Conservation (phyloP, 2,113 vertebrate species). For the Ophthalmolycus amberensis region DNA sequence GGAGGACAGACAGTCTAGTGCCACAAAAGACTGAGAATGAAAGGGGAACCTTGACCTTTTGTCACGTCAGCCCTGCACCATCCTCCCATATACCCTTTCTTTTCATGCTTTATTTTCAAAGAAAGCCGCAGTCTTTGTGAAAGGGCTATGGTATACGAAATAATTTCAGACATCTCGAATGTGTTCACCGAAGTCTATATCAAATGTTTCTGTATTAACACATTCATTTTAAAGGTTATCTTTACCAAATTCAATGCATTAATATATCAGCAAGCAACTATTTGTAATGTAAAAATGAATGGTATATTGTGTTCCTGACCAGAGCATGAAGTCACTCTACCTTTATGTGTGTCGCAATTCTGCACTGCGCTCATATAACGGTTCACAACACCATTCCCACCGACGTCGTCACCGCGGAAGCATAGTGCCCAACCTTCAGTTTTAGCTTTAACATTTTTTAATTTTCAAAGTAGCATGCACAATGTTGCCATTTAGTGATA, state of each 20-base stretch:
- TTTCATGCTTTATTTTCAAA: slow-evolving; percentile 3
- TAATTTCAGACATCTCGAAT: neutral
- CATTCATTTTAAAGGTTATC: neutral
- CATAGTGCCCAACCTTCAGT: too few species aligned
- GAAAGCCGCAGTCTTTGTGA: neutral
- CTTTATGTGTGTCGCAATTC: neutral
- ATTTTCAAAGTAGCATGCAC: neutral
- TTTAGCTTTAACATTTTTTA: too few species aligned
- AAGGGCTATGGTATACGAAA: neutral
- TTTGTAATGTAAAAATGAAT: neutral
- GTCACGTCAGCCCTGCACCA: neutral
- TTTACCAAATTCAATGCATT: neutral
- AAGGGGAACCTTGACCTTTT: slow-evolving; percentile 31
- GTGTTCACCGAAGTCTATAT: neutral
- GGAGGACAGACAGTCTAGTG: neutral
- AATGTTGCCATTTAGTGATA: slow-evolving; percentile 22
- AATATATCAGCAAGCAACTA: neutral
- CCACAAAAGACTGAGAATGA: slow-evolving; percentile 9
- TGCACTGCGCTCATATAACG: neutral
- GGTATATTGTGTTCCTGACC: neutral
- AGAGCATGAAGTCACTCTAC: neutral
- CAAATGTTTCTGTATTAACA: neutral
- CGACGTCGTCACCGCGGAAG: neutral
- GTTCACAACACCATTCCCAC: neutral
- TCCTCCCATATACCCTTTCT: neutral